Conservation (phyloP, 2,113 vertebrate species). For the Cardinalis cardinalis region DNA sequence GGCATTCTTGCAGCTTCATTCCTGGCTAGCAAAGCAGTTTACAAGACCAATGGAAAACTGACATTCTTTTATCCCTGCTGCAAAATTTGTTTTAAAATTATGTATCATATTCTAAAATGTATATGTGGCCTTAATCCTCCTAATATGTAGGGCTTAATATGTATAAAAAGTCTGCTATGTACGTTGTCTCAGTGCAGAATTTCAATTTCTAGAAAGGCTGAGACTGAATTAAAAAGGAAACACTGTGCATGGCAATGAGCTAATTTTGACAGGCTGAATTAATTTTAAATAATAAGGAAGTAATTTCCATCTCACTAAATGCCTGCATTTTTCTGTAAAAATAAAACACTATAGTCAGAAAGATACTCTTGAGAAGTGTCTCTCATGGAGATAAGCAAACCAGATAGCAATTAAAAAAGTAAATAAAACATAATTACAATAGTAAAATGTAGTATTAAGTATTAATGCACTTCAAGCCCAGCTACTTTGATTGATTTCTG, state of each 20-base stretch:
- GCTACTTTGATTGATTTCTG: slow-evolving; percentile 54
- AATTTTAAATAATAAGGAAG: slow-evolving; percentile 59
- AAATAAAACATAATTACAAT: slow-evolving; percentile 63
- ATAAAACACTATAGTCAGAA: slow-evolving; percentile 41
- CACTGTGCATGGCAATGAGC: slow-evolving; percentile 47
- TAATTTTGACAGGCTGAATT: slow-evolving; percentile 49
- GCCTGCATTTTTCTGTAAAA: slow-evolving; percentile 37
- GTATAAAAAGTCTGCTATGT: slow-evolving; percentile 32
- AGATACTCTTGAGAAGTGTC: slow-evolving; percentile 50
- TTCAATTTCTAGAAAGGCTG: slow-evolving; percentile 49
- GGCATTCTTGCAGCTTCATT: not conserved
- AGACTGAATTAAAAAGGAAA: slow-evolving; percentile 34
- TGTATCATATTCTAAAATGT: slow-evolving; percentile 38
- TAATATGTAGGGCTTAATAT: slow-evolving; percentile 49
- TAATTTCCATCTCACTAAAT: slow-evolving; percentile 54
- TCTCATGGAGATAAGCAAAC: slow-evolving; percentile 30
- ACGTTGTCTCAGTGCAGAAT: slow-evolving; percentile 34
- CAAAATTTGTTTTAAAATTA: slow-evolving; percentile 42
- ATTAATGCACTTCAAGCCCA: slow-evolving; percentile 36
- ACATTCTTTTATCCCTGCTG: slow-evolving; percentile 8
- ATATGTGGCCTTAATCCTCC: slow-evolving; percentile 40
- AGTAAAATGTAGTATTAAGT: slow-evolving; percentile 51
- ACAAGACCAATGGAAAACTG: not conserved
- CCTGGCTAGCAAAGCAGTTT: slow-evolving; percentile 27
- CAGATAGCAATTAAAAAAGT: slow-evolving; percentile 65